Conservation (phyloP, 2,888 invertebrate genomes). For the Tipula helvola region DNA sequence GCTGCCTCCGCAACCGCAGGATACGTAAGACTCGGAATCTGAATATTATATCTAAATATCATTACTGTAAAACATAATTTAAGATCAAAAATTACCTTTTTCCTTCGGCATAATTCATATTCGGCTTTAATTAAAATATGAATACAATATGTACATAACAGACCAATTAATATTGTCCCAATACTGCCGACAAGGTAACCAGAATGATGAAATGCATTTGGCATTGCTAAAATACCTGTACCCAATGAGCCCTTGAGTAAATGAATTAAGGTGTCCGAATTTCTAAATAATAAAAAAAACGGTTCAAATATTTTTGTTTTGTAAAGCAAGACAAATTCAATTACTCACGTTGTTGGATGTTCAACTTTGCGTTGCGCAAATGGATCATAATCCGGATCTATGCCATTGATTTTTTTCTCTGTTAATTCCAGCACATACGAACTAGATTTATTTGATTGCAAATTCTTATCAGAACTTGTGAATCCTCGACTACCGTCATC, state of each 20-base stretch:
- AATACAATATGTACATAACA: slow-evolving; percentile 89
- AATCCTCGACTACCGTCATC: slow-evolving; percentile 25
- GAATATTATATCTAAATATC: background rate
- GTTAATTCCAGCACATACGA: slow-evolving; percentile 28
- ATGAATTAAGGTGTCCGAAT: slow-evolving; percentile 76
- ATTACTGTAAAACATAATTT: too few species aligned
- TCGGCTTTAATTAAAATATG: slow-evolving; percentile 59
- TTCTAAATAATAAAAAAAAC: slow-evolving; percentile 40
- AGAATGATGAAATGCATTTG: slow-evolving; percentile 57
- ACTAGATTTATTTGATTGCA: background rate
- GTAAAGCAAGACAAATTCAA: background rate
- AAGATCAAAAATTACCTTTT: slow-evolving; percentile 25
- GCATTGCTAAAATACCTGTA: slow-evolving; percentile 84
- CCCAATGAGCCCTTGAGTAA: slow-evolving; percentile 87
- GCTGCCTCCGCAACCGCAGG: slow-evolving; percentile 70
- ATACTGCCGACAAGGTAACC: slow-evolving; percentile 52
- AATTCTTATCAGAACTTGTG: background rate
- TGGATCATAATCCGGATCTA: slow-evolving; percentile 47
- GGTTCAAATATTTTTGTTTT: background rate
- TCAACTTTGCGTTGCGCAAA: slow-evolving; percentile 51
- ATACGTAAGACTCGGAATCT: slow-evolving; percentile 58
- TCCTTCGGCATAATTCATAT: slow-evolving; percentile 45
- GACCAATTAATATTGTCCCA: slow-evolving; percentile 72
- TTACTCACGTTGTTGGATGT: slow-evolving; percentile 58
- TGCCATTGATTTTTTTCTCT: slow-evolving; percentile 24